Conservation (phyloP, 2,797 vertebrate genomes). For the Chrosomus eos region DNA sequence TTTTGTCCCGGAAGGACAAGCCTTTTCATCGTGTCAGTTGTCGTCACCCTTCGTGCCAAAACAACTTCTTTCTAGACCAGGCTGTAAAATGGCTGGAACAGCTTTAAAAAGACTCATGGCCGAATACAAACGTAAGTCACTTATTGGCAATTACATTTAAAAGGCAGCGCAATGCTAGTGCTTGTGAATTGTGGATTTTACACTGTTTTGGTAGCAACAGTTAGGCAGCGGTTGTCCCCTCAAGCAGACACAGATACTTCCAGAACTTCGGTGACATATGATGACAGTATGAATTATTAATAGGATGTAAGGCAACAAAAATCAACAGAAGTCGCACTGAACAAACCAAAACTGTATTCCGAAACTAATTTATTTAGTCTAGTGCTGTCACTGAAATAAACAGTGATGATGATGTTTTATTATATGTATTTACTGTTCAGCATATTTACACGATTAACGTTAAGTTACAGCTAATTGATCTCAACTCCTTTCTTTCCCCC, state of each 20-base stretch:
- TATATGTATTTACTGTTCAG: not conserved
- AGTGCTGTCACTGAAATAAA: not conserved
- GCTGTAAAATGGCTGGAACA: constrained; percentile 75
- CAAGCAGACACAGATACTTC: not conserved
- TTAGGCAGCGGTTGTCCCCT: not conserved
- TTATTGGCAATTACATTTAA: not conserved
- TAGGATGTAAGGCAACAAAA: not conserved
- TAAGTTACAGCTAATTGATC: not conserved
- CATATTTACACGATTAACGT: not conserved
- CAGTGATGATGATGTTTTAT: not conserved
- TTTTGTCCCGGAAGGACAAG: constrained; percentile 45
- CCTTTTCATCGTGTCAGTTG: constrained; percentile 19
- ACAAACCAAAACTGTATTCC: no score
- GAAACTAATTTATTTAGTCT: not conserved
- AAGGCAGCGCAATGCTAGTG: no score
- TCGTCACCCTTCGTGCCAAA: constrained; percentile 35
- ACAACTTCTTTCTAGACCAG: constrained; percentile 25
- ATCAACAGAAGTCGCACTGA: not conserved
- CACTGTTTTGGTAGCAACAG: constrained; percentile 18
- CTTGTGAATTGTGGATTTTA: not conserved
- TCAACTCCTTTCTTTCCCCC: constrained; percentile 12
- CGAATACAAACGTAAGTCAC: constrained; percentile 80
- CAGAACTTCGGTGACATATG: constrained; percentile 13
- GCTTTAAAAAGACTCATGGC: constrained; percentile 83
- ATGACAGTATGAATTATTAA: not conserved